Conservation (phyloP, 2,113 vertebrate species). For the Ceyx cyanopectus region DNA sequence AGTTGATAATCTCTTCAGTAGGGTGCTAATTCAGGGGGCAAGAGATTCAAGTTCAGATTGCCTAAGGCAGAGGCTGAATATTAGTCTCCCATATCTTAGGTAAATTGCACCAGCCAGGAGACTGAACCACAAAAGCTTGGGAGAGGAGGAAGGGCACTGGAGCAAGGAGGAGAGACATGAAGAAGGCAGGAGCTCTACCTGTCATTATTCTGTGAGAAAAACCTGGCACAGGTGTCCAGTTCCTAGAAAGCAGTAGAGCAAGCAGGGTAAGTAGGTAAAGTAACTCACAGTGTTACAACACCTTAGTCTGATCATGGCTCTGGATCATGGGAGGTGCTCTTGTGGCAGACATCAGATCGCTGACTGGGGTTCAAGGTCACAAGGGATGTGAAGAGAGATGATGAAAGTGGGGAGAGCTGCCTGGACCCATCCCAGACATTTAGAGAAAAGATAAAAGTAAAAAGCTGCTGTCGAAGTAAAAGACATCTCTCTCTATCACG, state of each 20-base stretch:
- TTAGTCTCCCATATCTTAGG: background rate
- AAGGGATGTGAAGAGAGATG: background rate
- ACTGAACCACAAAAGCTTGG: background rate
- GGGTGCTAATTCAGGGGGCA: background rate
- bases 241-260: slow-evolving; percentile 50
- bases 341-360: slow-evolving; percentile 39
- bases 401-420: slow-evolving; percentile 31
- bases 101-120: background rate
- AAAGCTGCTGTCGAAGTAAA: slow-evolving; percentile 34
- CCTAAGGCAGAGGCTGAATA: slow-evolving; percentile 12
- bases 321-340: slow-evolving; percentile 32
- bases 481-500: background rate
- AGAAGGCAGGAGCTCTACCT: background rate
- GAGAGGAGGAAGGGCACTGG: background rate
- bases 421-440: slow-evolving; percentile 37
- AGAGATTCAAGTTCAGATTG: slow-evolving; percentile 26
- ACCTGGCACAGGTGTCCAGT: background rate
- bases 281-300: background rate
- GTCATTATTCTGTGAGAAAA: slow-evolving; percentile 24
- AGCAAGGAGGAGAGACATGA: background rate
- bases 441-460: slow-evolving; percentile 45
- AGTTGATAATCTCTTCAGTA: background rate
- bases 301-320: background rate
- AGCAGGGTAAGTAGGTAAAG: background rate
- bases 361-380: slow-evolving; percentile 23